phyloP scores from a whole-genome alignment of 2,113 vertebrate genomes.

The Puma concolor region DNA sequence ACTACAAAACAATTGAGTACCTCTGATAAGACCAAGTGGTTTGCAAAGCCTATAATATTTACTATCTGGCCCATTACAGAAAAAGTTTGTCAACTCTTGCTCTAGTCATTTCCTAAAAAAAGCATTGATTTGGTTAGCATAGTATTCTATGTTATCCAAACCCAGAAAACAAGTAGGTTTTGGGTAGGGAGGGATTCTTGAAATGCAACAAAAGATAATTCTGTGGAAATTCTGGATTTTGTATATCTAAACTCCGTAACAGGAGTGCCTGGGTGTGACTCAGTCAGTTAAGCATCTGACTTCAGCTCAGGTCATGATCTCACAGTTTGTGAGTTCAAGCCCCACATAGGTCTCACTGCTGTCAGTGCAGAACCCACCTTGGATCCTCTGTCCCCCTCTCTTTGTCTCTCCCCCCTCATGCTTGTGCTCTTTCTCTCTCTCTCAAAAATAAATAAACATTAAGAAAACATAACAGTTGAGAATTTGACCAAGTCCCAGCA shows the following conservation, averaged over 20 bases:
- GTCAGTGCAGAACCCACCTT: too few relatives aligned
- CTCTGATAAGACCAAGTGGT: neutral
- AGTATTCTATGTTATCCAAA: neutral
- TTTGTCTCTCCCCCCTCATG: too few relatives aligned
- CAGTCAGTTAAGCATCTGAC: too few relatives aligned
- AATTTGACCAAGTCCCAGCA: neutral
- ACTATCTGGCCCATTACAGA: neutral
- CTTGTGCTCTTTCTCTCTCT: too few relatives aligned
- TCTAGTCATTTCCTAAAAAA: neutral
- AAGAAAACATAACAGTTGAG: too few relatives aligned
- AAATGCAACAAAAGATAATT: neutral
- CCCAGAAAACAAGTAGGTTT: neutral
- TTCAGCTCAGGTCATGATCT: too few relatives aligned
- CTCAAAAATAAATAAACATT: too few relatives aligned
- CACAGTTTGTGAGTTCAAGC: too few relatives aligned
- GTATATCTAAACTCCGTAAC: neutral
- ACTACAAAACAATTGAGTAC: neutral
- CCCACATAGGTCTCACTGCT: too few relatives aligned
- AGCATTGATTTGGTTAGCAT: neutral
- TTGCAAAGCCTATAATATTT: neutral
- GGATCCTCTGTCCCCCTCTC: too few relatives aligned
- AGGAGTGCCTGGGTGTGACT: too few relatives aligned
- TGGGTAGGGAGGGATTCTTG: neutral
- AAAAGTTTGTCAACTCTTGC: neutral
- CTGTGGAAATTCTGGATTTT: neutral